Conservation (phyloP, 2,797 vertebrate species). For the Alfaro cultratus region DNA sequence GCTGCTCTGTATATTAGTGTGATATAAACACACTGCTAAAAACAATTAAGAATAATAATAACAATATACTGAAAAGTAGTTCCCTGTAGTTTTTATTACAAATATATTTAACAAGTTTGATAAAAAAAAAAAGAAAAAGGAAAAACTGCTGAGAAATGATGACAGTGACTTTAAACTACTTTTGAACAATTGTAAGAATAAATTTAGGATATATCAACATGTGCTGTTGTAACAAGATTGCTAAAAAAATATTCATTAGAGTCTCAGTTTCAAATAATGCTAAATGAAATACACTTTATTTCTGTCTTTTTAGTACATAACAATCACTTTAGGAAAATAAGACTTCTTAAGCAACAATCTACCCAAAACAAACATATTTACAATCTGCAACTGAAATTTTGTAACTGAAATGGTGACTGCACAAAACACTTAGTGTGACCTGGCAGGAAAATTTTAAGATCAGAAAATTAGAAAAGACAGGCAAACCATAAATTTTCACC, state of each 20-base stretch:
- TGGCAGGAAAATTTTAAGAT: constrained; percentile 62
- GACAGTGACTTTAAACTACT: constrained; percentile 76
- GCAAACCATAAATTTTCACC: constrained; percentile 31
- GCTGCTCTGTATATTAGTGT: not conserved
- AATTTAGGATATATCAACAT: not conserved
- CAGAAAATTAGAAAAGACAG: constrained; percentile 55
- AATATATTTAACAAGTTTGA: constrained; percentile 83
- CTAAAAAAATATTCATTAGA: constrained; percentile 78
- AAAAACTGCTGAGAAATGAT: constrained; percentile 78
- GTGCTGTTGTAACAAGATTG: constrained; percentile 75
- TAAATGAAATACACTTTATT: constrained; percentile 87
- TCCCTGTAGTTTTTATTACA: constrained; percentile 78
- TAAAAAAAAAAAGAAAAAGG: constrained; percentile 57
- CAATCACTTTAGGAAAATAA: constrained; percentile 84
- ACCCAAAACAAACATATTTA: constrained; percentile 84
- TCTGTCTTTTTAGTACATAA: constrained; percentile 88
- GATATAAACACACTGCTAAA: constrained; percentile 27
- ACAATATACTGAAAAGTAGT: constrained; percentile 71
- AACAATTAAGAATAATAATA: constrained; percentile 54
- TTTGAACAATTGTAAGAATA: constrained; percentile 81
- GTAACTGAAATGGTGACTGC: constrained; percentile 77
- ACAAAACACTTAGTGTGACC: constrained; percentile 78
- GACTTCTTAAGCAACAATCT: constrained; percentile 84
- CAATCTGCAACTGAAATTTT: constrained; percentile 77
- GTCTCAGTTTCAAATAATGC: constrained; percentile 80